phyloP scores from a whole-genome alignment of 2,113 vertebrate species.

The Protomyctophum bolini region DNA sequence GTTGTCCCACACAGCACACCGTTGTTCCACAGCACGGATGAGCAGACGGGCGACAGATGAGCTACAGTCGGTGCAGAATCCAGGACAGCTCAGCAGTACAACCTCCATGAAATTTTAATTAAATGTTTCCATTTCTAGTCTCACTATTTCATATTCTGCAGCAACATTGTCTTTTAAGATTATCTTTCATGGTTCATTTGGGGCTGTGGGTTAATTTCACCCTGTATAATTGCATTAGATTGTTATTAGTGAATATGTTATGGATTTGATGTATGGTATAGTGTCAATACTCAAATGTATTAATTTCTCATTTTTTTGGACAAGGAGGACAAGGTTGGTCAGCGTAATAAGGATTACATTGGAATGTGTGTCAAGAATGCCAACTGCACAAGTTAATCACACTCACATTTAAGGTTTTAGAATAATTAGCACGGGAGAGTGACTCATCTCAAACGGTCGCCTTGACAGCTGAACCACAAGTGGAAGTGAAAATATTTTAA shows the following conservation, averaged over 20 bases:
- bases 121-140: neutral
- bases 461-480: neutral
- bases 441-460: neutral
- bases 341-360: neutral
- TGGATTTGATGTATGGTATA: no score
- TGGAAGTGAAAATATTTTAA: neutral
- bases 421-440: neutral
- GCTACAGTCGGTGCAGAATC: slow-evolving; percentile 12
- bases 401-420: neutral
- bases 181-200: neutral
- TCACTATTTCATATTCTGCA: neutral
- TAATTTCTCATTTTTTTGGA: neutral
- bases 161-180: neutral
- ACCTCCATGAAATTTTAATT: neutral
- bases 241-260: neutral
- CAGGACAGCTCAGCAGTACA: slow-evolving; percentile 3
- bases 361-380: slow-evolving; percentile 1
- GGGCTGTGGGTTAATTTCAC: neutral
- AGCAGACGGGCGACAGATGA: neutral
- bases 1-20: neutral
- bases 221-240: neutral
- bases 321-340: neutral
- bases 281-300: no score
- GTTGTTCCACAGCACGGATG: neutral
- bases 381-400: slow-evolving; percentile 5